phyloP scores from a whole-genome alignment of 2,113 vertebrate genomes.

The Malurus elegans region DNA sequence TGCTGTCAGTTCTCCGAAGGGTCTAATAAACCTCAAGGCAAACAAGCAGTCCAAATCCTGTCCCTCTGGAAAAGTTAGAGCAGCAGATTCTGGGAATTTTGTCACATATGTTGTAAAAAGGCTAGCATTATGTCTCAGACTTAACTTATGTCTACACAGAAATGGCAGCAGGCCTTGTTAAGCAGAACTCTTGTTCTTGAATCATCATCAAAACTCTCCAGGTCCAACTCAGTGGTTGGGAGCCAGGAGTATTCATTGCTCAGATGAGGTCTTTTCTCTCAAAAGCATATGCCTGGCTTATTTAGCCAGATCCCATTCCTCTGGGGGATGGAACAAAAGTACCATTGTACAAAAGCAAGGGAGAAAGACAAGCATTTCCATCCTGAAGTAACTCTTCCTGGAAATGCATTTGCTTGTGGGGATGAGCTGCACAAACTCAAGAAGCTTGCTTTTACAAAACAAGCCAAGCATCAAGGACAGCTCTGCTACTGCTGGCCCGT shows the following conservation, averaged over 20 bases:
- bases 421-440: neutral
- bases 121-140: neutral
- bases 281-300: neutral
- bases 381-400: neutral
- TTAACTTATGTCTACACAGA: neutral
- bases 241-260: neutral
- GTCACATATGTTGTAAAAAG: neutral
- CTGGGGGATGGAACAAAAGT: accelerated
- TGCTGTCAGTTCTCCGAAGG: neutral
- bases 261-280: neutral
- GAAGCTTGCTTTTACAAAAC: neutral
- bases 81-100: neutral
- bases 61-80: neutral
- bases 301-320: neutral
- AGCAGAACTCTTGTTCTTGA: neutral
- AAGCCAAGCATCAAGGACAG: neutral
- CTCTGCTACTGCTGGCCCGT: neutral
- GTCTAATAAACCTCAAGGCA: neutral
- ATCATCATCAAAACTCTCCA: neutral
- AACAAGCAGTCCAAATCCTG: neutral
- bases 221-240: neutral
- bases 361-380: neutral
- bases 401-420: neutral
- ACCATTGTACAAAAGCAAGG: neutral
- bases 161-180: neutral